Evolutionary conservation across 2,888 invertebrate genomes (phyloP), one percentile per base, ranked within the genome.

Genomic region (Eledone cirrhosa): DNA sequence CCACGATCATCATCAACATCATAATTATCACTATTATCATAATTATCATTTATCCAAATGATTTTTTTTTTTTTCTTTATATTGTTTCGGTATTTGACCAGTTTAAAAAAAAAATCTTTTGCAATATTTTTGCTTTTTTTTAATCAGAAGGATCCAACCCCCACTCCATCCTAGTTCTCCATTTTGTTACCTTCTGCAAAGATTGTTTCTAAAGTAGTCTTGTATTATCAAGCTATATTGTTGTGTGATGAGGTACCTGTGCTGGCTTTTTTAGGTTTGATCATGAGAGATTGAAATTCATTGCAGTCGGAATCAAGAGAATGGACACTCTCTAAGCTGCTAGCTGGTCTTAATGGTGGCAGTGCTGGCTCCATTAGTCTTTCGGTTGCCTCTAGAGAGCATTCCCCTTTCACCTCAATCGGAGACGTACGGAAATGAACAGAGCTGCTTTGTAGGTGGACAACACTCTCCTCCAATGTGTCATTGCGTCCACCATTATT

Each of bases 241-340:
- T 48, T 29, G 29, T 13, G 76, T n/a, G 76, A 14, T 76, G 19
- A 47, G 29, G 5, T 63, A 59, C 24, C 33, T 19, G 22, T 77
- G 53, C 24, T 77, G 2, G 77, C 47, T 27, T 77, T 27, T 48
- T 59, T 77, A 16, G 77, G 77, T 72, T 72, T 72, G 33, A 77
- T 81, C 84, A 87, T 87, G 59, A 87, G 80, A n/a, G 85, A 86
- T 65, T 85, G 83, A 59, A 82, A 80, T 82, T 87, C 87, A 48
- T 83, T 84, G 80, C 84, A 85, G 67, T 87, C 87, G 48, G 82
- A 83, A 47, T 87, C 86, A 74, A 82, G 82, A 69, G 80, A 80
- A 78, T 83, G 84, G 24, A 81, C 79, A 80, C 81, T 80, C 22
- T 83, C 84, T 22, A 48, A n/a, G 29, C 67, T 48, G 33, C 77